Conservation (phyloP, 2,888 invertebrate genomes). For the Drosophila lutescens region DNA sequence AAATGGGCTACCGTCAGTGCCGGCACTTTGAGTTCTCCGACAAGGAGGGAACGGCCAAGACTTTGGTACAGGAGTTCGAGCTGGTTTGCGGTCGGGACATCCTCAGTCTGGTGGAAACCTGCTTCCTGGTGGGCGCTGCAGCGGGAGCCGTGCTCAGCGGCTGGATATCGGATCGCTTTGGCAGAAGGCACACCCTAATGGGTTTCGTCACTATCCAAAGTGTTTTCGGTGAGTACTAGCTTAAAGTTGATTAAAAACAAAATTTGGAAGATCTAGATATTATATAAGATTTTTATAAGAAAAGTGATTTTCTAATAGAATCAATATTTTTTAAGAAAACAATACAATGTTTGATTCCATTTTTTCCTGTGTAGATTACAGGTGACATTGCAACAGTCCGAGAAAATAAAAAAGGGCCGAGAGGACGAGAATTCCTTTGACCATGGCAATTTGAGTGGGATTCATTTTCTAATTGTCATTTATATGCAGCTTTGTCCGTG, state of each 20-base stretch:
- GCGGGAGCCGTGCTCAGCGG: constrained; percentile 88
- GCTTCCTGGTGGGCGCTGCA: constrained; percentile 88
- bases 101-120: constrained; percentile 87
- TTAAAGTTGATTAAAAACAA: not conserved
- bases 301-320: no score
- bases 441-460: constrained; percentile 41
- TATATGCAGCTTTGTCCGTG: constrained; percentile 51
- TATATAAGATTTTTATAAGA: no score
- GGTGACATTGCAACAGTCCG: not conserved
- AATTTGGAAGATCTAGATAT: no score
- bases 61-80: constrained; percentile 87
- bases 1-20: constrained; percentile 76
- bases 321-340: no score
- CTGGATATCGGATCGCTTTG: constrained; percentile 88
- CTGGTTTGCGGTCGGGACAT: constrained; percentile 87
- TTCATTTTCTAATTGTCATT: constrained; percentile 71
- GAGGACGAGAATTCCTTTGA: constrained; percentile 31
- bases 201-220: constrained; percentile 86
- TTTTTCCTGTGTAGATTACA: not conserved
- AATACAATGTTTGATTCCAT: not conserved
- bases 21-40: constrained; percentile 83
- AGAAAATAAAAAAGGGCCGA: not conserved
- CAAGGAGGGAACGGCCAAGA: constrained; percentile 78
- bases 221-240: constrained; percentile 84
- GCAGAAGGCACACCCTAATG: constrained; percentile 87